Conservation (phyloP, 2,888 invertebrate genomes). For the Cybosia mesomella region DNA sequence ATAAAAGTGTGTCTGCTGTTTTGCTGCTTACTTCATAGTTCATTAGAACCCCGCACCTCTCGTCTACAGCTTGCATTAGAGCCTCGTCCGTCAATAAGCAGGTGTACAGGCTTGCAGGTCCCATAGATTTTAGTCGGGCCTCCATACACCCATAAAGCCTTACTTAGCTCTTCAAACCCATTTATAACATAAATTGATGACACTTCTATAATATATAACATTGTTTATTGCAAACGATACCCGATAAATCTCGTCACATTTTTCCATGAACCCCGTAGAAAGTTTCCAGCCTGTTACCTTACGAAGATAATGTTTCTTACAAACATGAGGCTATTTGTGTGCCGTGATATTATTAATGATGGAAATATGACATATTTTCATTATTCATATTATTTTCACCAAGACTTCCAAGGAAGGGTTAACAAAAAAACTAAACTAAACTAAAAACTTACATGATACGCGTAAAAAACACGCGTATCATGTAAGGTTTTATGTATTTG, state of each 20-base stretch:
- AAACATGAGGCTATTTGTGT: neutral
- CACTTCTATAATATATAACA: conserved; percentile 22
- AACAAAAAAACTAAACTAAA: too few species aligned
- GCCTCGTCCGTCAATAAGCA: too few species aligned
- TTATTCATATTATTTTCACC: neutral
- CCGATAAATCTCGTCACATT: neutral
- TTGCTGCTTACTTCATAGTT: too few species aligned
- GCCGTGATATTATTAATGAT: conserved; percentile 9
- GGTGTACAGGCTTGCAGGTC: too few species aligned
- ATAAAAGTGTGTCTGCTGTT: too few species aligned
- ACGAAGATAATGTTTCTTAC: neutral
- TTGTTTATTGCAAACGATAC: conserved; percentile 14
- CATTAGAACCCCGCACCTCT: too few species aligned
- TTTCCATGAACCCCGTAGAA: neutral
- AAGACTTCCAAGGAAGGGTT: neutral
- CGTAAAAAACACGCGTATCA: too few species aligned
- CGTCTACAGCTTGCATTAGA: too few species aligned
- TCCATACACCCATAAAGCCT: neutral
- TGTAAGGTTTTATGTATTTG: too few species aligned
- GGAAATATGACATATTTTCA: neutral
- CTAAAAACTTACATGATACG: too few species aligned
- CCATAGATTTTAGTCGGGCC: neutral
- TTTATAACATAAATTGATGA: conserved; percentile 24
- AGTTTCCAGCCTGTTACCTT: conserved; percentile 2
- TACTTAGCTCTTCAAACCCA: neutral